These are phyloP conservation scores for Calliopsis andreniformis DNA, from an alignment of 1,140 invertebrate genomes.

Conservation along the genomic window DNA sequence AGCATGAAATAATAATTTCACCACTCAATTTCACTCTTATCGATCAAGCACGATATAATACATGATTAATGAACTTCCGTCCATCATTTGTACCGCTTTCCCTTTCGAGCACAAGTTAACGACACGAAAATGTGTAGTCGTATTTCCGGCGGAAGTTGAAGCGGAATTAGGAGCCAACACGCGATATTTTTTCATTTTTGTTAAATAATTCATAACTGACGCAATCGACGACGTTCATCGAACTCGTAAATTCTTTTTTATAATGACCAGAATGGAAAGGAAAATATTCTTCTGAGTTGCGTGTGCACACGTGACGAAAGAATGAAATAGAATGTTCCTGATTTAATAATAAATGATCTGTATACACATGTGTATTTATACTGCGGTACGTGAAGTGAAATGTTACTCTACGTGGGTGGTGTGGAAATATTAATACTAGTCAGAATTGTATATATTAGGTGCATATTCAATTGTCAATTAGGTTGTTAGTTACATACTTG, in stretches of 20 bases:
- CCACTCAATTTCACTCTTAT: conserved; percentile 21
- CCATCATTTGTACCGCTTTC: background rate
- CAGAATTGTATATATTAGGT: no score
- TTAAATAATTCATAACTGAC: conserved; percentile 31
- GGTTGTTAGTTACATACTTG: no score
- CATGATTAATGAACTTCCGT: background rate
- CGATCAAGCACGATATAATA: background rate
- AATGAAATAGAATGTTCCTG: background rate
- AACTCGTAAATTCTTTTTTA: conserved; percentile 40
- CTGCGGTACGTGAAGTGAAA: no score
- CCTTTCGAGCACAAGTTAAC: background rate
- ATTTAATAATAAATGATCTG: background rate
- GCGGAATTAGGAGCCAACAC: conserved; percentile 36
- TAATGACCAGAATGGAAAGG: background rate
- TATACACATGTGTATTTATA: no score
- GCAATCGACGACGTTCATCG: conserved; percentile 34
- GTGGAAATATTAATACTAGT: no score
- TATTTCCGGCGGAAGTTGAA: conserved; percentile 25
- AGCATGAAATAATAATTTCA: background rate
- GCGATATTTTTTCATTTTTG: conserved; percentile 38
- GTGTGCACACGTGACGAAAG: background rate
- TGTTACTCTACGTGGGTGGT: no score
- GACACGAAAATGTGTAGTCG: conserved; percentile 7
- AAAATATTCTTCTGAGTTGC: conserved; percentile 14
- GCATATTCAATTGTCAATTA: no score